Percentiles rank a stretch among this genome's conserved stretches.
These are phyloP conservation scores for Hemicrepidius hirtus DNA, from an alignment of 2,888 invertebrate genomes.

Conservation along the genomic window DNA sequence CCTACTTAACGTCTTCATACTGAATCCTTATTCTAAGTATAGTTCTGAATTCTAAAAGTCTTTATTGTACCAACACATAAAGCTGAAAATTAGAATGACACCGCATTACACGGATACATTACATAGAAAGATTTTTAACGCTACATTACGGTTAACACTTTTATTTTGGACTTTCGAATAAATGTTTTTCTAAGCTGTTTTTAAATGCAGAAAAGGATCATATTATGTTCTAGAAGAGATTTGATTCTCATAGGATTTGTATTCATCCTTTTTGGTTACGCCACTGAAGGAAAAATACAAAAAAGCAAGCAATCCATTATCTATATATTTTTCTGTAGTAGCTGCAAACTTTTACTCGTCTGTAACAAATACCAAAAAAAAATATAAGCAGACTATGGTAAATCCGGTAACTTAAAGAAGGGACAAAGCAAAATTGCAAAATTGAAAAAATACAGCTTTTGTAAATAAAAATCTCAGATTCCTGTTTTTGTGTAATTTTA, in stretches of 20 bases:
- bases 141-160: constrained; percentile 56
- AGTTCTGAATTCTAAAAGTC: not conserved
- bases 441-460: not conserved
- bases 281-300: too few species aligned
- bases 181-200: not conserved
- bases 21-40: constrained; percentile 48
- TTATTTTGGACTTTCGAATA: not conserved
- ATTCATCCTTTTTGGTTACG: too few species aligned
- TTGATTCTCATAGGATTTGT: too few species aligned
- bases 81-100: constrained; percentile 30
- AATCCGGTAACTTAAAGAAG: too few species aligned
- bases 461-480: constrained; percentile 23
- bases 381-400: too few species aligned
- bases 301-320: too few species aligned
- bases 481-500: constrained; percentile 28
- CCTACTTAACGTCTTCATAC: constrained; percentile 65
- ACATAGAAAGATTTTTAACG: constrained; percentile 59
- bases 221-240: too few species aligned
- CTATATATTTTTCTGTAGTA: too few species aligned
- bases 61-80: constrained; percentile 3
- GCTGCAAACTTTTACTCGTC: too few species aligned
- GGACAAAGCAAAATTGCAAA: not conserved
- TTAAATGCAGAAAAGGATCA: too few species aligned
- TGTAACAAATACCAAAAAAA: too few species aligned
- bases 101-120: constrained; percentile 43